These are phyloP conservation scores for Scolanthus callimorphus DNA, from an alignment of 92 coral and sea anemone species.

Conservation along the genomic window DNA sequence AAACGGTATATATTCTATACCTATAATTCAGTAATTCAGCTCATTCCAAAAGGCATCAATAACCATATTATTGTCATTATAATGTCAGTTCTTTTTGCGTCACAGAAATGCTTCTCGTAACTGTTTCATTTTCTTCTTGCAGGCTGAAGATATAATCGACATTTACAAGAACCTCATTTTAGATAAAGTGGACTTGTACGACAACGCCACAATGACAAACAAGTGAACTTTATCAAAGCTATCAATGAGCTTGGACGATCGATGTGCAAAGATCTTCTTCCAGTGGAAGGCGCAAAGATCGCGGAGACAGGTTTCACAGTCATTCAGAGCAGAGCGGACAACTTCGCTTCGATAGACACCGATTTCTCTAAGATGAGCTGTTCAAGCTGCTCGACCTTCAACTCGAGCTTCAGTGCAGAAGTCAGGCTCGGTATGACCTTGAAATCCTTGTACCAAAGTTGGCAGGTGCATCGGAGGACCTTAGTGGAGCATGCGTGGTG, in stretches of 20 bases:
- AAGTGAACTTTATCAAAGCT: conserved; percentile 33
- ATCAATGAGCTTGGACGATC: conserved; percentile 60
- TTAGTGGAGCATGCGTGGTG: conserved; percentile 90
- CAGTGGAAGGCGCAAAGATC: conserved; percentile 51
- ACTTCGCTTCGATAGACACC: conserved; percentile 40
- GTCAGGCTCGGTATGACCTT: conserved; percentile 61
- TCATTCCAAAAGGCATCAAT: too few relatives aligned
- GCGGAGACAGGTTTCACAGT: conserved; percentile 60
- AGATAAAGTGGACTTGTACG: conserved; percentile 45
- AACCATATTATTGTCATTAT: too few relatives aligned
- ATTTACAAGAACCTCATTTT: conserved; percentile 37
- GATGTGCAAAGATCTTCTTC: conserved; percentile 63
- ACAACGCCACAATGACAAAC: conserved; percentile 37
- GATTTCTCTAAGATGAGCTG: conserved; percentile 51
- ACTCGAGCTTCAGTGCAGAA: conserved; percentile 37
- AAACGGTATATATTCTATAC: too few relatives aligned
- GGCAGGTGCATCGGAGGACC: conserved; percentile 75
- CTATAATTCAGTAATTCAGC: too few relatives aligned
- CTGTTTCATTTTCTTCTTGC: not conserved
- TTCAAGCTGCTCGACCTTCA: conserved; percentile 38
- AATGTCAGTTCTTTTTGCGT: too few relatives aligned
- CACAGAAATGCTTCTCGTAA: too few relatives aligned
- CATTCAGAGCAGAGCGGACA: conserved; percentile 53
- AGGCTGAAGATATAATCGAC: conserved; percentile 53
- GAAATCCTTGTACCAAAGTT: conserved; percentile 55